Evolutionary conservation across 1,140 invertebrate species (phyloP).

Genomic region (Saccostrea echinata): DNA sequence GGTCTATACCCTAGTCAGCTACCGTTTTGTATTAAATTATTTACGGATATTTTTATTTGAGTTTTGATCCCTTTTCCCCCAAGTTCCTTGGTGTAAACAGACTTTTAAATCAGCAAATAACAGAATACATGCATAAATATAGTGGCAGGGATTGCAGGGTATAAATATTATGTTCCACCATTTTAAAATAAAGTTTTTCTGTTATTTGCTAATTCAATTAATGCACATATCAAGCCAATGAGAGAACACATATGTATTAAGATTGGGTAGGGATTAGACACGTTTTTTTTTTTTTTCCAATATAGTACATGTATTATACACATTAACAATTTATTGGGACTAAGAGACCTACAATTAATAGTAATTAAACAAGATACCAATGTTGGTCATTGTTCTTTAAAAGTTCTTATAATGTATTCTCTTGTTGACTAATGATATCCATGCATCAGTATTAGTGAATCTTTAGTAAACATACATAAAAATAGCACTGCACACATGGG

Average conservation of each 20-base stretch:
- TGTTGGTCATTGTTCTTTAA: neutral
- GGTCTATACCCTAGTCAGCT: neutral
- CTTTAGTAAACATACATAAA: neutral
- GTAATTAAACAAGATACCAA: too few relatives aligned
- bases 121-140: neutral
- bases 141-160: too few relatives aligned
- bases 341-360: too few relatives aligned
- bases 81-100: neutral
- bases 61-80: too few relatives aligned
- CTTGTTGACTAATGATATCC: neutral
- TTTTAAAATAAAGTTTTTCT: neutral
- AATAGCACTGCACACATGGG: neutral
- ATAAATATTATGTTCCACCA: too few relatives aligned
- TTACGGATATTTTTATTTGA: too few relatives aligned
- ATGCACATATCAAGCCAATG: neutral
- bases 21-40: too few relatives aligned
- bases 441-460: neutral
- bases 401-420: neutral
- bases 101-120: neutral
- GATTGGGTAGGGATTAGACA: too few relatives aligned
- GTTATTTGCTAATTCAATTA: neutral
- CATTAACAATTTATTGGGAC: too few relatives aligned
- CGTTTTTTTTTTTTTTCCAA: too few relatives aligned
- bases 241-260: too few relatives aligned
- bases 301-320: too few relatives aligned